Conservation (phyloP, 2,888 invertebrate species). For the Trissolcus brochymenae region DNA sequence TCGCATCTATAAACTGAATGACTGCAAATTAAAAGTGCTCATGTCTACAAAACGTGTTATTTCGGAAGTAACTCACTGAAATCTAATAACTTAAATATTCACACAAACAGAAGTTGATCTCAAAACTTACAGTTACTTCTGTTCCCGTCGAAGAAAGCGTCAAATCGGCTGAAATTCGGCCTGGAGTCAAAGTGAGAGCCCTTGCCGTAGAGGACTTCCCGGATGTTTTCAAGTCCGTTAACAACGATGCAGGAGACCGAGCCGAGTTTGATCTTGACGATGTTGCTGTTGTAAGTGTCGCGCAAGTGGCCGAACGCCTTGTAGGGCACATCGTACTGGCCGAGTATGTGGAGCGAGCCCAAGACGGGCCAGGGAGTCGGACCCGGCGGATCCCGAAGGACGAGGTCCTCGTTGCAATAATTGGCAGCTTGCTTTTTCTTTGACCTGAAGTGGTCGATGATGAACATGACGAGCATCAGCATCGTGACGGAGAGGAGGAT, state of each 20-base stretch:
- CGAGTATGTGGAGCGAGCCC: constrained; percentile 79
- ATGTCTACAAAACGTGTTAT: too few relatives aligned
- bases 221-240: constrained; percentile 80
- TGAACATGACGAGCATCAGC: constrained; percentile 62
- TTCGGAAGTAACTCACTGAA: too few relatives aligned
- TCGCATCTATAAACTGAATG: too few relatives aligned
- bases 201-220: constrained; percentile 79
- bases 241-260: constrained; percentile 79
- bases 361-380: constrained; percentile 79
- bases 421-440: constrained; percentile 52
- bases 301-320: constrained; percentile 79
- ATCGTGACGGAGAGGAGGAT: constrained; percentile 64
- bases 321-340: constrained; percentile 80
- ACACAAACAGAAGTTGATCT: too few relatives aligned
- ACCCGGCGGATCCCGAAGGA: constrained; percentile 76
- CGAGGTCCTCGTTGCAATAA: constrained; percentile 58
- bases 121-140: constrained; percentile 82
- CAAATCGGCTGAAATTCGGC: constrained; percentile 81
- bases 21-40: too few relatives aligned
- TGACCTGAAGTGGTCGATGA: constrained; percentile 63
- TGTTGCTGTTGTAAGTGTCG: constrained; percentile 77
- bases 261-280: constrained; percentile 79
- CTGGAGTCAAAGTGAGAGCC: constrained; percentile 82
- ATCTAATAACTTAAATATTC: too few relatives aligned
- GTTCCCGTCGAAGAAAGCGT: constrained; percentile 81